These are phyloP conservation scores for Ptiloglossa arizonensis DNA, from an alignment of 1,140 invertebrate species.

Conservation along the genomic window DNA sequence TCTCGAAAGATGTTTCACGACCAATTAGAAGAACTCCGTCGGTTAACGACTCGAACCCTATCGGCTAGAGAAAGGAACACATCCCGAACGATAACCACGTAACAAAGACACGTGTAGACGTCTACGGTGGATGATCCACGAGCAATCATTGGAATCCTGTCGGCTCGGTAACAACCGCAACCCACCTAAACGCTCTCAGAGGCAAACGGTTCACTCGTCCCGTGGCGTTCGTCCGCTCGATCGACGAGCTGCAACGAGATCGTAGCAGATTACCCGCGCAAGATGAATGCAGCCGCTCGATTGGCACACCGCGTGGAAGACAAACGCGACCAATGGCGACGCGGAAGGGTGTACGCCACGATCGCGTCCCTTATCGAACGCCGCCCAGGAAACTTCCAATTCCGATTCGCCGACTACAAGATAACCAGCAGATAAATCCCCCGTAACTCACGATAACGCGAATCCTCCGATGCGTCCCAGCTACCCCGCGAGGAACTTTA, in stretches of 20 bases:
- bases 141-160: no score
- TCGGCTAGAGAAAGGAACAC: no score
- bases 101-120: no score
- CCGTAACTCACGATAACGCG: constrained; percentile 28
- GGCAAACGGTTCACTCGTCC: no score
- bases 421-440: constrained; percentile 31
- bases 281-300: constrained; percentile 5
- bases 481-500: constrained; percentile 20
- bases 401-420: constrained; percentile 39
- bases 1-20: no score
- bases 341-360: neutral
- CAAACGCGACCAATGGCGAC: constrained; percentile 4
- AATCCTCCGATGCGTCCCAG: neutral
- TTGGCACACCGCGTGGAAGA: constrained; percentile 6
- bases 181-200: no score
- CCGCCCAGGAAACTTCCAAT: constrained; percentile 25
- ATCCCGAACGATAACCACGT: no score
- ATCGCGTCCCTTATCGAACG: constrained; percentile 29
- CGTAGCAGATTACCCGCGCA: neutral
- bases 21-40: no score
- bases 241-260: neutral
- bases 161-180: no score
- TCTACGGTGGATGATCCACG: no score
- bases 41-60: no score
- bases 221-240: neutral